Evolutionary conservation across 2,888 invertebrate genomes (phyloP).

Genomic region (Cephus runcator): DNA sequence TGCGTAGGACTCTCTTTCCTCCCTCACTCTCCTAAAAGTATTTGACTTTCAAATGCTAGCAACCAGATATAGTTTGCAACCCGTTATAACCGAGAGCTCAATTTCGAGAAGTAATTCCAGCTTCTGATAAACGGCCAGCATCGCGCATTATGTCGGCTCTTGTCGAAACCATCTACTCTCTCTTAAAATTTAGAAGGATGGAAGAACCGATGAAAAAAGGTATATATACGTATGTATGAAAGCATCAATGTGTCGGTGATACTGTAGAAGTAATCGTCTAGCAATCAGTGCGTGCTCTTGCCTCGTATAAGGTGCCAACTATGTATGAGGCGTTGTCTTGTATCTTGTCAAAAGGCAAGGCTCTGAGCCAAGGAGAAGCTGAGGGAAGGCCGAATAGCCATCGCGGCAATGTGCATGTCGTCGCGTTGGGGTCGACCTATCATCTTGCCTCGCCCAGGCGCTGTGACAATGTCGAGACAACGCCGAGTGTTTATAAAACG

Average conservation of each 20-base stretch:
- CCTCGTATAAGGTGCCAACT: not conserved
- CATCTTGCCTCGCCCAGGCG: not conserved
- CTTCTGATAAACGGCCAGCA: conserved; percentile 42
- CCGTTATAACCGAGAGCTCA: conserved; percentile 31
- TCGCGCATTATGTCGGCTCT: conserved; percentile 25
- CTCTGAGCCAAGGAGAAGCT: not conserved
- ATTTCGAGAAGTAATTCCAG: conserved; percentile 21
- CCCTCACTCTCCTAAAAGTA: conserved; percentile 28
- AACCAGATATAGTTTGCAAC: conserved; percentile 23
- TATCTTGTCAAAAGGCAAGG: not conserved
- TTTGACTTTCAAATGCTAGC: conserved; percentile 50
- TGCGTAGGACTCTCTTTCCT: not conserved
- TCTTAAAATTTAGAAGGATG: not conserved
- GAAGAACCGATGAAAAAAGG: not conserved
- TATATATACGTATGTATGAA: not conserved
- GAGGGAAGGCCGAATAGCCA: not conserved
- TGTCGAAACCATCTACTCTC: not conserved
- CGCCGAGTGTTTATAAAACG: not conserved
- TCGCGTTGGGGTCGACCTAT: not conserved
- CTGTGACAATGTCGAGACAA: not conserved
- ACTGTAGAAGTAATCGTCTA: not conserved
- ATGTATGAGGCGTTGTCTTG: not conserved
- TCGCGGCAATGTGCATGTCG: not conserved
- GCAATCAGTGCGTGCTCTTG: not conserved
- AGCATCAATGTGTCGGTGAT: not conserved